phyloP scores from a whole-genome alignment of 2,113 vertebrate genomes.

The Nothocercus julius region DNA sequence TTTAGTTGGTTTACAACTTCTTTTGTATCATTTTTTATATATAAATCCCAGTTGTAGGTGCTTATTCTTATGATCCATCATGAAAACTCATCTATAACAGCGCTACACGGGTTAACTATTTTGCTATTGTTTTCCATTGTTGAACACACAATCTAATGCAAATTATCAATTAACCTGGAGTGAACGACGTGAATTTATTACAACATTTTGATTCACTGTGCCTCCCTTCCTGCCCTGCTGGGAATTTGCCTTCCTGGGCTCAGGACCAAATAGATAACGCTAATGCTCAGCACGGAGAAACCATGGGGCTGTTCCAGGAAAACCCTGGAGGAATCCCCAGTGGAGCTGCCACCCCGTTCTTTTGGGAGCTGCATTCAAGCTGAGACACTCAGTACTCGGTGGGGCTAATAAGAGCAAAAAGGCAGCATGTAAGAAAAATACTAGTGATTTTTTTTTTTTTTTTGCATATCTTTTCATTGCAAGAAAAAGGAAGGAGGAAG shows the following conservation, averaged over 20 bases:
- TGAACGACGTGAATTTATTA: background rate
- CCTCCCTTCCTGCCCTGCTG: too few relatives aligned
- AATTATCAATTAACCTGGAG: background rate
- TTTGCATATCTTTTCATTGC: too few relatives aligned
- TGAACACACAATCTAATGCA: background rate
- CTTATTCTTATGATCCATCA: background rate
- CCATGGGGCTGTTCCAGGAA: too few relatives aligned
- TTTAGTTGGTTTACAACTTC: background rate
- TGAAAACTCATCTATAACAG: background rate
- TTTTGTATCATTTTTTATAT: background rate
- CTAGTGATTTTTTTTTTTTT: background rate
- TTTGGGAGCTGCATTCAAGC: background rate
- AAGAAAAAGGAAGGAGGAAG: background rate
- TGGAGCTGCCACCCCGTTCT: too few relatives aligned
- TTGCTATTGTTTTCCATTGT: background rate
- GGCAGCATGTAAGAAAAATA: background rate
- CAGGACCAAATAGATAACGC: too few relatives aligned
- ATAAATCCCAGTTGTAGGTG: background rate
- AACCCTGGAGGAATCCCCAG: too few relatives aligned
- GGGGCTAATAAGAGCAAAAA: background rate
- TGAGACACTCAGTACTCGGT: background rate
- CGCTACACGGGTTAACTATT: background rate
- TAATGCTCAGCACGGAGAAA: too few relatives aligned
- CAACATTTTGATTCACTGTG: background rate
- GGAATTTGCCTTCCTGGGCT: too few relatives aligned